phyloP scores from a whole-genome alignment of 2,888 invertebrate species.

The Chaitophorus viminalis region DNA sequence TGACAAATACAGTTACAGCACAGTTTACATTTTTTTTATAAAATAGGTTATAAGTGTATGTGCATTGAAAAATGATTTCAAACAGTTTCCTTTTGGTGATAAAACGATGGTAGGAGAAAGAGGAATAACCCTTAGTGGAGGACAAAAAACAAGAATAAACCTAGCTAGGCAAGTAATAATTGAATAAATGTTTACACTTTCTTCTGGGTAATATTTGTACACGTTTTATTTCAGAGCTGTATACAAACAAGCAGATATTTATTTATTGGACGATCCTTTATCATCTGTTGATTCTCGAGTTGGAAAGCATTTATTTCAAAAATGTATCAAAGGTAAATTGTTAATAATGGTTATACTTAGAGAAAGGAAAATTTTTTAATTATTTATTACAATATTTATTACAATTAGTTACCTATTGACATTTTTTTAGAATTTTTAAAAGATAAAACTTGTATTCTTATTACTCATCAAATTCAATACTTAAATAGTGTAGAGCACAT shows the following conservation, averaged over 20 bases:
- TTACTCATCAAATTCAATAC: constrained; percentile 88
- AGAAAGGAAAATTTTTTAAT: too few species aligned
- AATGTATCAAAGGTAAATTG: constrained; percentile 3
- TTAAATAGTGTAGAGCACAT: constrained; percentile 75
- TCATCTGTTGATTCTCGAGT: constrained; percentile 8
- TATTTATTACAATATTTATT: too few species aligned
- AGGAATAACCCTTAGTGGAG: constrained; percentile 85
- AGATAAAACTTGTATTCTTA: constrained; percentile 77
- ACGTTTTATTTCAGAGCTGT: constrained; percentile 14
- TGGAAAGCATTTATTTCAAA: constrained; percentile 23
- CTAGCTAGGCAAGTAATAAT: constrained; percentile 68
- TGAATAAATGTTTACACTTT: constrained; percentile 63
- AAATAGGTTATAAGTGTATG: constrained; percentile 75
- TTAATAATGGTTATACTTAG: too few species aligned
- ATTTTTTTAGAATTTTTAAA: constrained; percentile 66
- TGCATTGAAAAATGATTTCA: constrained; percentile 79
- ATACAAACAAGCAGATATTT: constrained; percentile 32
- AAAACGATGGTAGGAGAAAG: constrained; percentile 87
- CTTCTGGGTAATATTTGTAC: background rate
- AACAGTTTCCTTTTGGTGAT: constrained; percentile 81
- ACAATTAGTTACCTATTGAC: too few species aligned
- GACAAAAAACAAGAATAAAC: constrained; percentile 81
- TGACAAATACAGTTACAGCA: too few species aligned
- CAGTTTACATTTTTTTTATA: background rate
- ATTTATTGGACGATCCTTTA: constrained; percentile 19